Base-by-base conservation (phyloP, 2,113 vertebrate species). In the Callocephalon fimbriatum region DNA sequence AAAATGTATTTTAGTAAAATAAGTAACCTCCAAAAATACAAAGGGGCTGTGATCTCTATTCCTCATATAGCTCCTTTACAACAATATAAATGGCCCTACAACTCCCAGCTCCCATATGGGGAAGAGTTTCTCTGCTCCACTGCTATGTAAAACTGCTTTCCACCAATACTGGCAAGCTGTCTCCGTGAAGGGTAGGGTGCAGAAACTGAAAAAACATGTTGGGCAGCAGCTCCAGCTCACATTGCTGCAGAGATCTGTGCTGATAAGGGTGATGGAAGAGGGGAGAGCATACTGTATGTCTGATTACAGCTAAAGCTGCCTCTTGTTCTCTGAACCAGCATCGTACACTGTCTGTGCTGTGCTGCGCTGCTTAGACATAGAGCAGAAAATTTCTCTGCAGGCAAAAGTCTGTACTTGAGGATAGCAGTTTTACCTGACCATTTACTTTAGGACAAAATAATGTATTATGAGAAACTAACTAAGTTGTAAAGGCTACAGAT, bases 1-100 rank as follows among this genome's bases (percentile, higher is more conserved):
- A 93, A 94, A 71, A 42, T 79, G 40, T 21, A n/a, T 77, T 95
- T 53, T 71, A 40, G 54, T 81, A 63, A 91, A 85, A 35, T 70
- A 63, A 90, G 29, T 58, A 59, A 78, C 25, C 21, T 94, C 37
- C 40, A 76, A 58, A 85, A 72, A 20, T 38, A 35, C 1, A 1
- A 5, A 47, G 61, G 10, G 15, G 3, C 44, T 88, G 58, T 56
- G 18, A 50, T 90, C 4, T 63, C 29, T 89, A 0, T 66, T 90
- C 15, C 45, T 65, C 32, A 15, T 32, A 4, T 17, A 74, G 26
- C 38, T 45, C 37, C 23, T 79, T 61, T 68, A 27, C 20, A 81
- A 16, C 26, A 58, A 27, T 2, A 10, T 53, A 58, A 56, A 44
- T 40, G 18, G 19, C n/a, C 35, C 3, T 12, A 15, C 15, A 78